These are phyloP conservation scores for Icerya purchasi DNA, from an alignment of 2,888 invertebrate species.

Conservation along the genomic window DNA sequence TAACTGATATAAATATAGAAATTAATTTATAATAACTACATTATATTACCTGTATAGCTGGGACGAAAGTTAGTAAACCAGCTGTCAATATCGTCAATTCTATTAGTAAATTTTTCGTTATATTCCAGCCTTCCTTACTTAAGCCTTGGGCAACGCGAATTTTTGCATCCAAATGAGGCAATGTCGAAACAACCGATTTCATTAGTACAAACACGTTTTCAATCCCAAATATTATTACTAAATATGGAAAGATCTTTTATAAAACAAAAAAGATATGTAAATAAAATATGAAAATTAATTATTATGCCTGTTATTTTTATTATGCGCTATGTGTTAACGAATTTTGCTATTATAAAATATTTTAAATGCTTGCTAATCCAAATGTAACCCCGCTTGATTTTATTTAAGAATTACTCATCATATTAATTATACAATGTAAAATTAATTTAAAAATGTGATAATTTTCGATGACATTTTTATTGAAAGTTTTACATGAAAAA, in stretches of 20 bases:
- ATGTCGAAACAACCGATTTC: constrained; percentile 81
- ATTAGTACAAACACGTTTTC: constrained; percentile 80
- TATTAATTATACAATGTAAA: too few relatives aligned
- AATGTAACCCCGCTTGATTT: too few relatives aligned
- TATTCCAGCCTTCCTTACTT: constrained; percentile 95
- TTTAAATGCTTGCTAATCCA: too few relatives aligned
- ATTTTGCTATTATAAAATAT: too few relatives aligned
- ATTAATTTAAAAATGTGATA: too few relatives aligned
- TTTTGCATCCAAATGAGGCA: constrained; percentile 75
- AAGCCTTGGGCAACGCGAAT: constrained; percentile 86
- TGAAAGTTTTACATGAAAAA: too few relatives aligned
- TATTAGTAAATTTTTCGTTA: constrained; percentile 79
- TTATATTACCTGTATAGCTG: constrained; percentile 49
- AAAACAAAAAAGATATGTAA: constrained; percentile 1
- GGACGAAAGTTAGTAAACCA: constrained; percentile 85
- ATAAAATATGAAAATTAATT: neutral
- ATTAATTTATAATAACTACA: too few relatives aligned
- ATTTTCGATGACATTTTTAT: too few relatives aligned
- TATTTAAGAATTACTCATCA: too few relatives aligned
- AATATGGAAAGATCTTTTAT: constrained; percentile 59
- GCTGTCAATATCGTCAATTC: constrained; percentile 82
- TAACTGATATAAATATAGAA: too few relatives aligned
- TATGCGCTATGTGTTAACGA: too few relatives aligned
- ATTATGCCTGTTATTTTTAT: too few relatives aligned
- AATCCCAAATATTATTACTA: constrained; percentile 81